Conservation (phyloP, 2,888 invertebrate species). For the Euclidia mi region DNA sequence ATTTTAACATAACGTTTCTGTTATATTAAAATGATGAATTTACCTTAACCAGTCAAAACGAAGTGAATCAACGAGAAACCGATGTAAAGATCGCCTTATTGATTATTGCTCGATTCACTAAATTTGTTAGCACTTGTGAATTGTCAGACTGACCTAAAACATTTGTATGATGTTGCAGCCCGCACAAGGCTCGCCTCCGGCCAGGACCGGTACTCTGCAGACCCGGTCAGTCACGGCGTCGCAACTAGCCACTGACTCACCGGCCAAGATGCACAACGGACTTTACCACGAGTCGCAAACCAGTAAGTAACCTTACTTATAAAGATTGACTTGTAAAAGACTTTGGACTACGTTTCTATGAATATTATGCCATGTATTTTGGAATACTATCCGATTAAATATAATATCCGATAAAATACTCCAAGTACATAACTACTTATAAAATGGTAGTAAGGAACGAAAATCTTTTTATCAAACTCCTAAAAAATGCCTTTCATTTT, state of each 20-base stretch:
- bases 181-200: slow-evolving; percentile 86
- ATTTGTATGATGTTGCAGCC: slow-evolving; percentile 57
- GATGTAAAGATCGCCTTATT: too few relatives aligned
- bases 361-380: not conserved
- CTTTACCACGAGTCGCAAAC: slow-evolving; percentile 92
- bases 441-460: not conserved
- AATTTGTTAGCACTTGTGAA: too few relatives aligned
- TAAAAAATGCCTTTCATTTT: too few relatives aligned
- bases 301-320: slow-evolving; percentile 81
- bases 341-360: not conserved
- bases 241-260: slow-evolving; percentile 97
- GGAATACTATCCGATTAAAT: not conserved
- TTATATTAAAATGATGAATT: too few relatives aligned
- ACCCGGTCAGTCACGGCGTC: slow-evolving; percentile 97
- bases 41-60: too few relatives aligned
- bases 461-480: too few relatives aligned
- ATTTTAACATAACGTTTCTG: too few relatives aligned
- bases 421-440: not conserved
- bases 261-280: slow-evolving; percentile 95
- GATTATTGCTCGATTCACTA: too few relatives aligned
- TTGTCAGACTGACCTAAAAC: too few relatives aligned
- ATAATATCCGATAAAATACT: too few relatives aligned
- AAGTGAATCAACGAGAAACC: too few relatives aligned
- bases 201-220: slow-evolving; percentile 95
- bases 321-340: not conserved